Evolutionary conservation across 2,888 invertebrate genomes (phyloP).

Genomic region (Papilio elwesi): DNA sequence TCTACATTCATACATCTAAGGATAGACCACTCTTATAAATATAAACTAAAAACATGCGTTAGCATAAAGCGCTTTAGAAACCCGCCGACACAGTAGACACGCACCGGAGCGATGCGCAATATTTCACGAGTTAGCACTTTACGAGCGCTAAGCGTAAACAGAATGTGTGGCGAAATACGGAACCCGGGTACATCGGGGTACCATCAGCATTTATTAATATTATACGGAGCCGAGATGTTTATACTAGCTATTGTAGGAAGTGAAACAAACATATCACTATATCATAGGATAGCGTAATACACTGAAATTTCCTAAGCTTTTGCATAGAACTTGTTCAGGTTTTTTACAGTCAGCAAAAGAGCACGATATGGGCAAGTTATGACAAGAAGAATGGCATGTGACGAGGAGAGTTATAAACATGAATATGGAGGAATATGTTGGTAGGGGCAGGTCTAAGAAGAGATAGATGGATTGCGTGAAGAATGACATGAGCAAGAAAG

Average conservation of each 20-base stretch:
- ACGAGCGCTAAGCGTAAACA: conserved; percentile 43
- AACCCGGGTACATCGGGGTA: conserved; percentile 16
- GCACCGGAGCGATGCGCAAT: conserved; percentile 34
- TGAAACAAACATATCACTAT: conserved; percentile 5
- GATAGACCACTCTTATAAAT: too few species aligned
- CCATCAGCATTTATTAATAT: conserved; percentile 37
- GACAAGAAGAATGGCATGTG: too few species aligned
- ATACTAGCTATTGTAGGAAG: conserved; percentile 1
- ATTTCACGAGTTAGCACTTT: conserved; percentile 44
- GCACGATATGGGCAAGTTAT: too few species aligned
- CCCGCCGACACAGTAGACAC: conserved; percentile 10
- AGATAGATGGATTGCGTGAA: too few species aligned
- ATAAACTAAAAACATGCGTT: too few species aligned
- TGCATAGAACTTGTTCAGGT: not conserved
- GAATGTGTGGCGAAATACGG: conserved; percentile 32
- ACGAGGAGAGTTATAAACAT: too few species aligned
- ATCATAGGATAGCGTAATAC: not conserved
- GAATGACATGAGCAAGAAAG: too few species aligned
- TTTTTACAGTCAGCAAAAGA: too few species aligned
- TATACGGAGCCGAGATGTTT: conserved; percentile 22
- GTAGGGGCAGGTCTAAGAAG: too few species aligned
- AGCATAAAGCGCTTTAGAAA: not conserved
- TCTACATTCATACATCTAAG: too few species aligned
- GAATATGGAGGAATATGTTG: too few species aligned
- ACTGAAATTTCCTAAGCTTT: not conserved